phyloP scores from a whole-genome alignment of 2,888 invertebrate species.

The Chesias legatella region DNA sequence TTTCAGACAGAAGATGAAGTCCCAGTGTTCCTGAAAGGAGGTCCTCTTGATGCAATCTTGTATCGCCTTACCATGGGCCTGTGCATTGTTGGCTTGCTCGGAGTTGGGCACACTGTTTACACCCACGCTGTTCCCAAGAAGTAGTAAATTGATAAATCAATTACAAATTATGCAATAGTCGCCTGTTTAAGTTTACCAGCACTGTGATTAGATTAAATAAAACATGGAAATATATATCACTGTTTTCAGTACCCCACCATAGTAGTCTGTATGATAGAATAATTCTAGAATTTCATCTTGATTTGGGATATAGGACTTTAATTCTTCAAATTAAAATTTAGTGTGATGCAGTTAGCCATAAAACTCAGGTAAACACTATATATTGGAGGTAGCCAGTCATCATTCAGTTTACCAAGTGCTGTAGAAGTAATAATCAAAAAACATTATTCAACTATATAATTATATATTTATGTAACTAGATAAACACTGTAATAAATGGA shows the following conservation, averaged over 20 bases:
- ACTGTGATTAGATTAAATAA: conserved; percentile 52
- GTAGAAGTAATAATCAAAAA: too few relatives aligned
- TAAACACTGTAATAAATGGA: conserved; percentile 20
- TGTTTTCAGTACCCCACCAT: conserved; percentile 3
- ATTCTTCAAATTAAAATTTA: too few relatives aligned
- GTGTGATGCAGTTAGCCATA: too few relatives aligned
- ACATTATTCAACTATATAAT: conserved; percentile 17
- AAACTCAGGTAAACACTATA: too few relatives aligned
- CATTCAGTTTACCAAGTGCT: too few relatives aligned
- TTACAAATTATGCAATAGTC: conserved; percentile 52
- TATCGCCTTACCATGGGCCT: conserved; percentile 66
- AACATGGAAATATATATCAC: conserved; percentile 23
- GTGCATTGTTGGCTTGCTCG: conserved; percentile 56
- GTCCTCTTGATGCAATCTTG: conserved; percentile 72
- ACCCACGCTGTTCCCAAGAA: conserved; percentile 62
- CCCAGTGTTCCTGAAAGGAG: conserved; percentile 82
- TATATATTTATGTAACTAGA: conserved; percentile 25
- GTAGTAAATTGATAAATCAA: conserved; percentile 40
- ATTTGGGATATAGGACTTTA: too few relatives aligned
- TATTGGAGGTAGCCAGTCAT: too few relatives aligned
- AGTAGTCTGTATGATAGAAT: too few relatives aligned
- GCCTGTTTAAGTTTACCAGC: conserved; percentile 38
- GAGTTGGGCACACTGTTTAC: conserved; percentile 63
- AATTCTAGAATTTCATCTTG: too few relatives aligned
- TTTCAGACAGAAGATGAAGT: conserved; percentile 80